A percentile compares a stretch with the other conserved stretches of the same genome.
Conservation (phyloP, 1,140 invertebrate species). For the Drosophila gunungcola region DNA sequence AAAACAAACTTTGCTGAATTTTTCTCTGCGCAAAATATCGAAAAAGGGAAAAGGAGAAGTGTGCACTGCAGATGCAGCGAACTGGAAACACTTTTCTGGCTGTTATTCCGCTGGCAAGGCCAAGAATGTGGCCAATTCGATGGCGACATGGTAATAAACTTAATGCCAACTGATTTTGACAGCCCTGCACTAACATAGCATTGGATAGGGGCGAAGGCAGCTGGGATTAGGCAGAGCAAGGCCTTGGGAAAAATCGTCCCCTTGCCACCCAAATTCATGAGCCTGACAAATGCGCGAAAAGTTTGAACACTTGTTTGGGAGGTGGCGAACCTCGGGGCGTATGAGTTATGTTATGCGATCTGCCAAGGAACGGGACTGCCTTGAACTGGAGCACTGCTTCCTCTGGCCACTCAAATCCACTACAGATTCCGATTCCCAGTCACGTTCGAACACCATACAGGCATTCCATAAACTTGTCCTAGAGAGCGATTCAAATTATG, state of each 20-base stretch:
- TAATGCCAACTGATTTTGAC: slow-evolving; percentile 60
- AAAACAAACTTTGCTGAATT: neutral
- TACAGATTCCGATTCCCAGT: slow-evolving; percentile 29
- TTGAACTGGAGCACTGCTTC: slow-evolving; percentile 30
- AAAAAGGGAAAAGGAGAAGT: neutral
- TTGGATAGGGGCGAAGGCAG: neutral
- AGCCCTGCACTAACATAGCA: slow-evolving; percentile 30
- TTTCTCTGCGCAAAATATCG: neutral
- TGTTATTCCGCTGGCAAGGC: slow-evolving; percentile 44
- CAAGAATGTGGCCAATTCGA: slow-evolving; percentile 41
- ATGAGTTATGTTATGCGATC: slow-evolving; percentile 41
- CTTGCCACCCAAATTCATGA: neutral
- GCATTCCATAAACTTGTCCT: slow-evolving; percentile 32
- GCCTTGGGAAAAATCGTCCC: slow-evolving; percentile 5
- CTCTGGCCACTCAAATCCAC: slow-evolving; percentile 9
- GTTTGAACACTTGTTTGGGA: slow-evolving; percentile 18
- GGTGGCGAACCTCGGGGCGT: slow-evolving; percentile 14
- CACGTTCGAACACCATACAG: slow-evolving; percentile 28
- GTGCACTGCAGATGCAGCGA: slow-evolving; percentile 42
- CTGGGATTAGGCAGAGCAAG: slow-evolving; percentile 8
- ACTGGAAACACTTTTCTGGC: slow-evolving; percentile 43
- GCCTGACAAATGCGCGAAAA: slow-evolving; percentile 41
- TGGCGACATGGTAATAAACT: slow-evolving; percentile 53
- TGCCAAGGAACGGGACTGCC: slow-evolving; percentile 16
- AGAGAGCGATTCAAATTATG: slow-evolving; percentile 42